Base-by-base conservation (phyloP, 1,140 invertebrate genomes). In the Carposina sasakii region DNA sequence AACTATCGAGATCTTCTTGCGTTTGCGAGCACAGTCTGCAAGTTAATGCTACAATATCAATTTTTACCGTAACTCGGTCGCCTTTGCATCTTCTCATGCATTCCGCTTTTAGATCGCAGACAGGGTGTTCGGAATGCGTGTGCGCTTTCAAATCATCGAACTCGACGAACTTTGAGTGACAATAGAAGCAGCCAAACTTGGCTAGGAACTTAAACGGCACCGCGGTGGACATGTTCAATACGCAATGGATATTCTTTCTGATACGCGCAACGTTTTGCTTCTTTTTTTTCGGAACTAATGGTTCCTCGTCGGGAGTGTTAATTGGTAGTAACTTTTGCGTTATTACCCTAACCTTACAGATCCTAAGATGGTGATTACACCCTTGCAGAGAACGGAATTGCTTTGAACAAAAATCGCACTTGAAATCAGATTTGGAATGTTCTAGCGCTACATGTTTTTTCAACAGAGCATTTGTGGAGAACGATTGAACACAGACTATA, bases 201-300 rank as follows among this genome's bases (percentile, higher is more conserved):
- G 65, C 60, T 28, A 73, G 72, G 52, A 76, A 83, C 45, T 71
- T 74, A 37, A 83, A 83, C 1, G 79, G 79, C 8, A 71, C 52
- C 9, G 72, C 79, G 0, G 74, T 79, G 1, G 76, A 77, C 73
- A 78, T 78, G 47, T 82, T 79, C 1, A 82, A 28, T 8, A 82
- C 63, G 28, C 63, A 72, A 24, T 66, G 59, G 10, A 82, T 82
- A 30, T 82, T 82, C 34, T 68, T 58, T 20, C 76, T 49, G 3
- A 78, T 78, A 54, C 67, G 69, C 23, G 48, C 31, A 3, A 76
- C 44, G 41, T 76, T 71, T 19, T 66, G 61, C 31, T 69, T 71
- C 42, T 75, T 74, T 30, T 49, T 71, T n/a, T n/a, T n/a, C n/a
- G n/a, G n/a, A n/a, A n/a, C n/a, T n/a, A n/a, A n/a, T 1, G 63